These are phyloP conservation scores for Cetonia aurata DNA, from an alignment of 2,888 invertebrate species.

Conservation along the genomic window DNA sequence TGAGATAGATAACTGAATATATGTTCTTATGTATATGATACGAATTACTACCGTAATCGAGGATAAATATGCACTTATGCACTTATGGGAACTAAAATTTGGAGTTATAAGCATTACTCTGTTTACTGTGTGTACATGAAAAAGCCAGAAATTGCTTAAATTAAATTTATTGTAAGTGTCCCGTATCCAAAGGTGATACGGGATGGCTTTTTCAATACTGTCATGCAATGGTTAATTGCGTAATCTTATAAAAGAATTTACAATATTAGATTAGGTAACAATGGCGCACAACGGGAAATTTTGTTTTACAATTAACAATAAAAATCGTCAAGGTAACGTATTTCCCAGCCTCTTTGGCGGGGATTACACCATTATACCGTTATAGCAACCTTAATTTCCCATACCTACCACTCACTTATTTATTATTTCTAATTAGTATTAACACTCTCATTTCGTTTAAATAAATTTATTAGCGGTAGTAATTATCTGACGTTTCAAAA, in stretches of 20 bases:
- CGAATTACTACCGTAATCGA: too few species aligned
- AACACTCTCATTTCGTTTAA: conserved; percentile 20
- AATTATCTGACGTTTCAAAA: conserved; percentile 19
- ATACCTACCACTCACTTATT: conserved; percentile 4
- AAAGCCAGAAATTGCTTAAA: too few species aligned
- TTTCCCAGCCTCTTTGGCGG: conserved; percentile 33
- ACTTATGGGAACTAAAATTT: too few species aligned
- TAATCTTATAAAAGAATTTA: conserved; percentile 8
- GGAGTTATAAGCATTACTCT: too few species aligned
- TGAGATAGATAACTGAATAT: too few species aligned
- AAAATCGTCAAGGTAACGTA: conserved; percentile 44
- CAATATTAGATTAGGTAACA: conserved; percentile 24
- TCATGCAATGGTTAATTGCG: conserved; percentile 2
- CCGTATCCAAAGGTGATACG: too few species aligned
- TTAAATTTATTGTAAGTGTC: too few species aligned
- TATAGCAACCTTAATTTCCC: conserved; percentile 26
- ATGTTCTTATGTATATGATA: too few species aligned
- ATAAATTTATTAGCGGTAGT: conserved; percentile 22
- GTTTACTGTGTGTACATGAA: too few species aligned
- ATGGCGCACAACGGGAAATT: conserved; percentile 27
- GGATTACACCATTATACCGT: conserved; percentile 36
- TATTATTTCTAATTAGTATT: conserved; percentile 31
- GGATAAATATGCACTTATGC: too few species aligned
- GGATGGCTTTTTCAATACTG: not conserved
- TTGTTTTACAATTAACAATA: conserved; percentile 30